Percentiles rank a stretch among this genome's conserved stretches.
Conservation (phyloP, 2,113 vertebrate genomes). For the Hypanus sabinus region DNA sequence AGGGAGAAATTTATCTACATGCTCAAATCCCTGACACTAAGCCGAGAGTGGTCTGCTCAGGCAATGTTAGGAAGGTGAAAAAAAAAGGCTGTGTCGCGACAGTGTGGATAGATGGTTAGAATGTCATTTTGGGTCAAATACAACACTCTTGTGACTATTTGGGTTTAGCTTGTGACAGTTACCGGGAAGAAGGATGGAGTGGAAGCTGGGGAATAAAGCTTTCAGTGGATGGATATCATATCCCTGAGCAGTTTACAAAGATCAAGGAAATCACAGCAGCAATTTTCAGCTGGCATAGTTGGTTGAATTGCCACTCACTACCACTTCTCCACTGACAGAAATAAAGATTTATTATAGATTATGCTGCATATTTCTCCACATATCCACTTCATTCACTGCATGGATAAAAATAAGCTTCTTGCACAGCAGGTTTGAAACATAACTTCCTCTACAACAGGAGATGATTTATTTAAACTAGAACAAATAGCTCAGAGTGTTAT, state of each 20-base stretch:
- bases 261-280: background rate
- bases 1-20: no score
- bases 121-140: no score
- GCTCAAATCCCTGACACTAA: background rate
- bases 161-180: background rate
- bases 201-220: background rate
- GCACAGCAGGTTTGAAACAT: background rate
- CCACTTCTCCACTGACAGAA: background rate
- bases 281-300: background rate
- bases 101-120: no score
- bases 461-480: background rate
- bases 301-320: background rate
- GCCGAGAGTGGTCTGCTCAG: background rate
- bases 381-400: background rate
- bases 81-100: background rate
- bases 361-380: background rate
- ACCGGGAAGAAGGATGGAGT: background rate
- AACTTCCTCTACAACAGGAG: background rate
- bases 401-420: background rate
- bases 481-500: slow-evolving; percentile 12
- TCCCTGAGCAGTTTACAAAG: background rate
- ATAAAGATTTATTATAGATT: background rate
- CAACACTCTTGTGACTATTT: background rate
- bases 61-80: no score
- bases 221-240: background rate